A percentile compares a stretch with the other conserved stretches of the same genome.
Evolutionary conservation across 2,888 invertebrate genomes (phyloP).

Genomic region (Anaspis maculata): DNA sequence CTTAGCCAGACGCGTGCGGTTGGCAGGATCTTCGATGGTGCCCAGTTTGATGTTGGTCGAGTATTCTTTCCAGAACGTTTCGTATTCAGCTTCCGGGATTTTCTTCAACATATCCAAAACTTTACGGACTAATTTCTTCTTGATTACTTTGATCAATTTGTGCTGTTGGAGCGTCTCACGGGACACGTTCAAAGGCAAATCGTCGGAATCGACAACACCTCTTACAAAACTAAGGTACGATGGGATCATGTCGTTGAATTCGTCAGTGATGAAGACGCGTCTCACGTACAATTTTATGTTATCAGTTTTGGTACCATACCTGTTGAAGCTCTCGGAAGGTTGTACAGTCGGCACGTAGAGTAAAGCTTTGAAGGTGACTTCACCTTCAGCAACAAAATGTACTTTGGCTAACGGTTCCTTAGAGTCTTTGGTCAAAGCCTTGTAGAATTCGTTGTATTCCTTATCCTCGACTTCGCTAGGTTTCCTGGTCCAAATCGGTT

Average conservation of each 20-base stretch:
- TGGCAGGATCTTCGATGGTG: constrained; percentile 94
- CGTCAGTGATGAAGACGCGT: constrained; percentile 98
- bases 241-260: constrained; percentile 99
- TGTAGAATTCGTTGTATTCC: constrained; percentile 95
- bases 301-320: constrained; percentile 89
- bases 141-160: constrained; percentile 96
- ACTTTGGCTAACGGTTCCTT: constrained; percentile 77
- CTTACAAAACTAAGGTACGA: constrained; percentile 92
- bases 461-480: constrained; percentile 72
- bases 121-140: constrained; percentile 97
- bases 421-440: constrained; percentile 83
- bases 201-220: constrained; percentile 98
- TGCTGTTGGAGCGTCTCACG: constrained; percentile 98
- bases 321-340: constrained; percentile 90
- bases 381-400: constrained; percentile 98
- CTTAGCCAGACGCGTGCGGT: constrained; percentile 92
- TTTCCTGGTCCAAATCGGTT: constrained; percentile 98
- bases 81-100: constrained; percentile 79
- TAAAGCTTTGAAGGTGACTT: constrained; percentile 96
- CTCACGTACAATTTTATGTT: constrained; percentile 96
- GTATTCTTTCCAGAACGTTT: constrained; percentile 98
- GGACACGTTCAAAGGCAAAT: constrained; percentile 95
- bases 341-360: constrained; percentile 87
- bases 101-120: constrained; percentile 97
- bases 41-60: constrained; percentile 81